These are phyloP conservation scores for Ophthalmolycus amberensis DNA, from an alignment of 2,113 vertebrate species.

Conservation along the genomic window DNA sequence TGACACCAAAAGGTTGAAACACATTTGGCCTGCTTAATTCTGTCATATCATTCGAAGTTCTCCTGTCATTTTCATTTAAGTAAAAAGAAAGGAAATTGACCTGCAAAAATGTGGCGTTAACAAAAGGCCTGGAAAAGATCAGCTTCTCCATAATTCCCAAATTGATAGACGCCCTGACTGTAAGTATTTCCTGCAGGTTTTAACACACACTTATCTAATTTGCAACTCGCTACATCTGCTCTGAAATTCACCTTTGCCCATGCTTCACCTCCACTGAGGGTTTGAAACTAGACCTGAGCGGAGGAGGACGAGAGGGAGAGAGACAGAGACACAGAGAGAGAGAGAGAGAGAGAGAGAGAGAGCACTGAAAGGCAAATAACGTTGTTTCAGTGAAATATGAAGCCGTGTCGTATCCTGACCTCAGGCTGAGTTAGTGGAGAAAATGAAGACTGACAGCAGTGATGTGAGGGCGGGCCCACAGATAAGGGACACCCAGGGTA, in stretches of 20 bases:
- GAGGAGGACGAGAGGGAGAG: background rate
- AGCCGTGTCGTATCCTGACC: conserved; percentile 24
- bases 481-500: conserved; percentile 53
- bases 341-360: background rate
- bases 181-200: conserved; percentile 22
- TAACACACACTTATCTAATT: conserved; percentile 28
- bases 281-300: conserved; percentile 26
- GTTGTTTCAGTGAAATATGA: conserved; percentile 43
- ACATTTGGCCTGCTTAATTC: background rate
- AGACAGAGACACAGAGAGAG: background rate
- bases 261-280: conserved; percentile 9
- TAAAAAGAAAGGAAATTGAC: background rate
- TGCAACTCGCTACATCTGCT: background rate
- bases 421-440: conserved; percentile 26
- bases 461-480: conserved; percentile 38
- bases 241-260: conserved; percentile 32
- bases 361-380: conserved; percentile 28
- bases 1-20: background rate
- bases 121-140: background rate
- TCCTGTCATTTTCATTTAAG: background rate
- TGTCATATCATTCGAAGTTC: background rate
- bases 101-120: background rate
- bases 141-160: background rate
- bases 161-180: background rate
- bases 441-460: conserved; percentile 62